A percentile compares a stretch with the other conserved stretches of the same genome.
phyloP scores from a whole-genome alignment of 2,113 vertebrate genomes.

The Oreochromis aureus region DNA sequence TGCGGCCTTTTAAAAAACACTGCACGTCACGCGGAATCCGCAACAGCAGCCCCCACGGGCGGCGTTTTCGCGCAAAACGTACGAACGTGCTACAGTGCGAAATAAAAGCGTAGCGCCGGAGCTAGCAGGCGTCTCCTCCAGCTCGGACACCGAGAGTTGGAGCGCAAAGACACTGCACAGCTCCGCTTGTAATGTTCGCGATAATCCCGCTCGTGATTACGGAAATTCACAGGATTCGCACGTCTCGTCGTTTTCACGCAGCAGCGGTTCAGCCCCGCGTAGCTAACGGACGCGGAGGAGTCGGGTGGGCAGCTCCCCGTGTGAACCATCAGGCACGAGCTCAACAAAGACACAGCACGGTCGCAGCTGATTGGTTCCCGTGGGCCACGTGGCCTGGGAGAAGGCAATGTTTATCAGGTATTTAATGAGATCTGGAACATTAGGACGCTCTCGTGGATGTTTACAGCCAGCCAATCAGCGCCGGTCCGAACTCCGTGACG shows the following conservation, averaged over 20 bases:
- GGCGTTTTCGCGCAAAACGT: neutral
- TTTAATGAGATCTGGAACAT: neutral
- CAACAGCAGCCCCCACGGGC: neutral
- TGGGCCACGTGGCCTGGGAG: neutral
- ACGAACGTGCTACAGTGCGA: neutral
- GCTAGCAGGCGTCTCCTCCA: neutral
- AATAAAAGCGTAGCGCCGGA: neutral
- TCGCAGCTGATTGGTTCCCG: constrained; percentile 19
- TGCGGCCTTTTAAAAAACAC: neutral
- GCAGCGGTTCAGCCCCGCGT: neutral
- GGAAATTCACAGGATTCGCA: neutral
- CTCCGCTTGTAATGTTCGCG: accelerated
- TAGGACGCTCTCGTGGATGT: neutral
- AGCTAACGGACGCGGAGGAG: neutral
- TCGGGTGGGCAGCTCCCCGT: neutral
- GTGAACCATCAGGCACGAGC: constrained; percentile 1
- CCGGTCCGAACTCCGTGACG: neutral
- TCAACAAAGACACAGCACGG: constrained; percentile 60
- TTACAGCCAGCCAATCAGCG: neutral
- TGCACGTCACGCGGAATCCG: neutral
- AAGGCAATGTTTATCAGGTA: neutral
- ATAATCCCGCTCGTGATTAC: neutral
- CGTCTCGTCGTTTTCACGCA: neutral
- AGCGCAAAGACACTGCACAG: neutral
- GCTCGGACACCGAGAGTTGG: neutral